Percentiles rank a stretch among this genome's conserved stretches.
Evolutionary conservation across 2,797 vertebrate species (phyloP).

Genomic region (Sebastes matsubarae): DNA sequence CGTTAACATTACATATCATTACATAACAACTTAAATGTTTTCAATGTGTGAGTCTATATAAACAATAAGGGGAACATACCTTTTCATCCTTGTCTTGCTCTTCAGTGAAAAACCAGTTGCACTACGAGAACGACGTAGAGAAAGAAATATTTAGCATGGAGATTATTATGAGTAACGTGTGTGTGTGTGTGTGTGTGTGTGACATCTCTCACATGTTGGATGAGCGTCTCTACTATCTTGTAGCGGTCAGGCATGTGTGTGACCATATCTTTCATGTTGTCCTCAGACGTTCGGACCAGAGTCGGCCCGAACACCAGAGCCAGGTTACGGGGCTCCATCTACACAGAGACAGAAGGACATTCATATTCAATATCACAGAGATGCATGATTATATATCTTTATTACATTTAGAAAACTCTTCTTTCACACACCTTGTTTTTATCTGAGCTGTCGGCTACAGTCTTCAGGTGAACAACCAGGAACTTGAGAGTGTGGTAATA

Average conservation of each 20-base stretch:
- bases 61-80: conserved; percentile 70
- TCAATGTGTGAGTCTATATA: neutral
- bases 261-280: conserved; percentile 99
- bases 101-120: conserved; percentile 95
- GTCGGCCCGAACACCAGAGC: conserved; percentile 97
- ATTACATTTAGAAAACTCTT: neutral
- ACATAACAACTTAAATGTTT: neutral
- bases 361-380: fast-evolving
- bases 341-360: neutral
- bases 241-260: conserved; percentile 99
- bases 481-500: conserved; percentile 97
- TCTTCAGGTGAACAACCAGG: conserved; percentile 93
- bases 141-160: conserved; percentile 11
- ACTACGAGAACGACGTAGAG: conserved; percentile 74
- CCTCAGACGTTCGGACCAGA: conserved; percentile 94
- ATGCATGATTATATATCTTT: fast-evolving
- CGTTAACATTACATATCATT: too few species aligned
- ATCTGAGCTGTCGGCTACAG: conserved; percentile 92
- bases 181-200: neutral
- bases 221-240: conserved; percentile 97
- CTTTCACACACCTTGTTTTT: conserved; percentile 92
- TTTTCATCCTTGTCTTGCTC: conserved; percentile 93
- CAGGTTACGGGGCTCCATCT: conserved; percentile 99
- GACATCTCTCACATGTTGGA: conserved; percentile 89
- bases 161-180: neutral